Conservation (phyloP, 2,797 vertebrate genomes). For the Sebastiscus tertius region DNA sequence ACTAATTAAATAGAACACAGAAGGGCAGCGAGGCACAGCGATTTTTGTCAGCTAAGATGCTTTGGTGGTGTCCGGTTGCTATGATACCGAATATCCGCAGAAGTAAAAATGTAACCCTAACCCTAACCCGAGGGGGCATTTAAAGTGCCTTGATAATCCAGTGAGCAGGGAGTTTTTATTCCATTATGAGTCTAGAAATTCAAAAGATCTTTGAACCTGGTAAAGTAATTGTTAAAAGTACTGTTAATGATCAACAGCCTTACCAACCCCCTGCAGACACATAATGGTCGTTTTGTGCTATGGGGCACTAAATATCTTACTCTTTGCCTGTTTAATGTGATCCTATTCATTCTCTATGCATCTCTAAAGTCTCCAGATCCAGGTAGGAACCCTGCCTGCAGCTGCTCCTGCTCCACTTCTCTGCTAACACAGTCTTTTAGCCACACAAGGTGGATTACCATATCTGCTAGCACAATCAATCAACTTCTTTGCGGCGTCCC, state of each 20-base stretch:
- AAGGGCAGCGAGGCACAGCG: too few relatives aligned
- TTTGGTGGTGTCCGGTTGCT: too few relatives aligned
- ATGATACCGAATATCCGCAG: too few relatives aligned
- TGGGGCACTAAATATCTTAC: neutral
- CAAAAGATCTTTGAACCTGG: slow-evolving; percentile 10
- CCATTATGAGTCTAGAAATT: neutral
- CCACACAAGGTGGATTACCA: slow-evolving; percentile 59
- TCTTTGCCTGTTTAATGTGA: slow-evolving; percentile 27
- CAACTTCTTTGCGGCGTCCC: slow-evolving; percentile 54
- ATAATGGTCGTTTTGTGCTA: slow-evolving; percentile 13
- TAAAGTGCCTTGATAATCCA: neutral
- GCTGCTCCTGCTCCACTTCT: slow-evolving; percentile 55
- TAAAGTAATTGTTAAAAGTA: slow-evolving; percentile 19
- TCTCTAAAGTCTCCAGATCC: slow-evolving; percentile 26
- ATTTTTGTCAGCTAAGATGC: too few relatives aligned
- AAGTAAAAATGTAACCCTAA: too few relatives aligned
- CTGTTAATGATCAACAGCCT: slow-evolving; percentile 29
- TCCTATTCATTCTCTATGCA: slow-evolving; percentile 19
- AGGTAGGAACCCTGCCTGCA: slow-evolving; percentile 49
- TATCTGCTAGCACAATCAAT: slow-evolving; percentile 65
- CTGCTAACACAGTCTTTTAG: slow-evolving; percentile 35
- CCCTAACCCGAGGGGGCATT: neutral
- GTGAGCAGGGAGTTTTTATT: neutral
- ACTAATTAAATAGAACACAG: too few relatives aligned
- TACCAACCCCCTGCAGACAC: neutral